Evolutionary conservation across 2,888 invertebrate species (phyloP).

Genomic region (Venusia cambrica): DNA sequence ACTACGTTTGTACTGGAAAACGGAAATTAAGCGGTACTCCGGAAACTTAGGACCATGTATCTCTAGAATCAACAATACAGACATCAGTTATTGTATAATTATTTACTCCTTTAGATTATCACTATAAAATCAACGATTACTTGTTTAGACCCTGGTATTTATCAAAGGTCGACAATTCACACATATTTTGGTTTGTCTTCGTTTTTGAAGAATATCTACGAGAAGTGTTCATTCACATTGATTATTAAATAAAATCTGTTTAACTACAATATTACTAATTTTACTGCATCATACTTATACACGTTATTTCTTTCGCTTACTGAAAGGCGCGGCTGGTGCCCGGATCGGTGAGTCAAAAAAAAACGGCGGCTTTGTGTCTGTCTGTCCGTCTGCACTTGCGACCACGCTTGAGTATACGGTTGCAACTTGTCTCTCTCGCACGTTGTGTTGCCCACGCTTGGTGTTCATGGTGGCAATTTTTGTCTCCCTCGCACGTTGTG

Average conservation of each 20-base stretch:
- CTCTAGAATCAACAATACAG: too few relatives aligned
- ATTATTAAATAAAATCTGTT: not conserved
- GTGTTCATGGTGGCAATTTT: constrained; percentile 48
- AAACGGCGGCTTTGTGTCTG: constrained; percentile 47
- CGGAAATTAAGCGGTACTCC: too few relatives aligned
- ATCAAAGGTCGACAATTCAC: too few relatives aligned
- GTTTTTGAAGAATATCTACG: too few relatives aligned
- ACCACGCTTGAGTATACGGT: constrained; percentile 57
- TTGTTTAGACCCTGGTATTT: too few relatives aligned
- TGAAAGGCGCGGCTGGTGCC: constrained; percentile 83
- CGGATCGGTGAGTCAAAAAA: constrained; percentile 82
- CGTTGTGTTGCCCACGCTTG: constrained; percentile 24
- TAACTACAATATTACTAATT: constrained; percentile 8
- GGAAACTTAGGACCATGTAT: too few relatives aligned
- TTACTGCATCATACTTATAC: constrained; percentile 37
- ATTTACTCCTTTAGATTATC: too few relatives aligned
- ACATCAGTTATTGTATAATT: too few relatives aligned
- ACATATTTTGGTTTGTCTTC: too few relatives aligned
- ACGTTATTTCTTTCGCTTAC: constrained; percentile 56
- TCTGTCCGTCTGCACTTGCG: constrained; percentile 44
- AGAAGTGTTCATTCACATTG: not conserved
- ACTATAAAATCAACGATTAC: too few relatives aligned
- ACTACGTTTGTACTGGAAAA: too few relatives aligned
- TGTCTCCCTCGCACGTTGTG: constrained; percentile 27
- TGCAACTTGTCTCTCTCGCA: constrained; percentile 37